Conservation (phyloP, 2,888 invertebrate genomes). For the Stenotaenia linearis region DNA sequence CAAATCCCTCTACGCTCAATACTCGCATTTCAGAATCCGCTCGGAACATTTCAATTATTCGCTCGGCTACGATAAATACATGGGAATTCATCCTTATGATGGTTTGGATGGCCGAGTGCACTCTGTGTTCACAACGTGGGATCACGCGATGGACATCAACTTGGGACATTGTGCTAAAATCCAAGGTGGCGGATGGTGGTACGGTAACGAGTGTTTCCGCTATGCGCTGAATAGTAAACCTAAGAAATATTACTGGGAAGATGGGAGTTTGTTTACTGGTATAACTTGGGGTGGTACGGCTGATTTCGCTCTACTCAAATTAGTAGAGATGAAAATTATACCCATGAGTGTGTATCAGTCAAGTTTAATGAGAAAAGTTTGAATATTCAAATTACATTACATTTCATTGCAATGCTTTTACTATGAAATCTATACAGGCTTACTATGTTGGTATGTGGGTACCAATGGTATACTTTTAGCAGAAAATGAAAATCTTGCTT, state of each 20-base stretch:
- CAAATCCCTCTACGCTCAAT: not conserved
- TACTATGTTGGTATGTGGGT: not conserved
- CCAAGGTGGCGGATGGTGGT: constrained; percentile 30
- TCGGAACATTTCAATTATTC: not conserved
- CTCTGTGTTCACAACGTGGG: not conserved
- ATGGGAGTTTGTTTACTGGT: constrained; percentile 24
- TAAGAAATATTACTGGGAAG: constrained; percentile 29
- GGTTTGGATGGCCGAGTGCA: not conserved
- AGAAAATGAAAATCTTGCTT: not conserved
- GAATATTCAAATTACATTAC: not conserved
- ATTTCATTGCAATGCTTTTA: not conserved
- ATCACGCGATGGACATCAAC: not conserved
- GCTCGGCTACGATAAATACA: not conserved
- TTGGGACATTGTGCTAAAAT: constrained; percentile 13
- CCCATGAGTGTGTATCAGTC: constrained; percentile 2
- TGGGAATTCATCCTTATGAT: constrained; percentile 27
- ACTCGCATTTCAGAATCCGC: not conserved
- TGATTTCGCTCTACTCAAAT: constrained; percentile 23
- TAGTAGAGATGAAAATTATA: constrained; percentile 24
- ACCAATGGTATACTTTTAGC: not conserved
- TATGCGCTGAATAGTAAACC: constrained; percentile 24
- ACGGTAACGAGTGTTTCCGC: constrained; percentile 24
- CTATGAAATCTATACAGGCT: too few species aligned
- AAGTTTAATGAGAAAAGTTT: not conserved
- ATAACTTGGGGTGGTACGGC: constrained; percentile 30